These are phyloP conservation scores for Trididemnum miniatum DNA, from an alignment of 23 tunicate species.

Conservation along the genomic window DNA sequence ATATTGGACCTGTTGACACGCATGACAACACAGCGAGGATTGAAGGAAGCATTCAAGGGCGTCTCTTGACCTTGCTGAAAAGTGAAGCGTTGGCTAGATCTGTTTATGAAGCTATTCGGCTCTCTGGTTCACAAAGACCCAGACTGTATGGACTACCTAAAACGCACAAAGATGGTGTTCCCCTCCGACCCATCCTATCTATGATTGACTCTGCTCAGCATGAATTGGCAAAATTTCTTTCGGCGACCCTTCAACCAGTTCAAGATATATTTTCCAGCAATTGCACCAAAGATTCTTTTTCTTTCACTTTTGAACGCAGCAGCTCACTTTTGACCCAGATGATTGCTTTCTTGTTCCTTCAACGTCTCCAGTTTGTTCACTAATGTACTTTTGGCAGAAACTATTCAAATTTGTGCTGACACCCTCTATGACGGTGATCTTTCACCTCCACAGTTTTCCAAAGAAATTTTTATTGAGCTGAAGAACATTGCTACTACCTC, in stretches of 20 bases:
- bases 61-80: neutral
- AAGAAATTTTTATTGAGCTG: neutral
- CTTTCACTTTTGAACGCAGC: neutral
- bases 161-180: neutral
- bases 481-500: neutral
- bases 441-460: neutral
- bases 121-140: neutral
- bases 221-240: neutral
- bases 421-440: constrained; percentile 2
- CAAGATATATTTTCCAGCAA: neutral
- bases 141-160: neutral
- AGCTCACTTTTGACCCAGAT: neutral
- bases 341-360: neutral
- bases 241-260: neutral
- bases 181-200: neutral
- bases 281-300: neutral
- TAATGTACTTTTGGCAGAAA: neutral
- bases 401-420: constrained; percentile 1
- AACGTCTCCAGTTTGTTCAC: constrained; percentile 2
- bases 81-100: neutral
- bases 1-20: neutral
- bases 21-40: neutral
- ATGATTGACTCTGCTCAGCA: neutral
- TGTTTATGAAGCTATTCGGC: neutral
- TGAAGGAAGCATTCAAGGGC: neutral